Percentiles rank a stretch among this genome's conserved stretches.
Evolutionary conservation across 2,888 invertebrate genomes (phyloP).

Genomic region (Drosophila neoperkinsi): DNA sequence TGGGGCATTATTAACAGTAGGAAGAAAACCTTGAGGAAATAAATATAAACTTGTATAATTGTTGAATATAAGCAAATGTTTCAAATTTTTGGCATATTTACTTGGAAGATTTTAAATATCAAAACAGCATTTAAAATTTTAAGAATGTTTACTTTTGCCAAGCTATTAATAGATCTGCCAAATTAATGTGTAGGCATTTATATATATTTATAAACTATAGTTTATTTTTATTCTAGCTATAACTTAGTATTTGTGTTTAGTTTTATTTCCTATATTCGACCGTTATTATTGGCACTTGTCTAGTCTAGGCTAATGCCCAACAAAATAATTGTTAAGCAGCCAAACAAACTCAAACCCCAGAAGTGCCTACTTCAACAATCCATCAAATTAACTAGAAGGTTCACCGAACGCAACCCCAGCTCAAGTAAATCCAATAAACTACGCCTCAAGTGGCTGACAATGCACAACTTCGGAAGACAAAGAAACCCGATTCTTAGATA

Average conservation of each 20-base stretch:
- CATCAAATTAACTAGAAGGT: slow-evolving; percentile 38
- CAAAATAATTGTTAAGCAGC: slow-evolving; percentile 26
- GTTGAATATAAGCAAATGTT: neutral
- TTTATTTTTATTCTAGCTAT: slow-evolving; percentile 2
- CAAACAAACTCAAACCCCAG: slow-evolving; percentile 12
- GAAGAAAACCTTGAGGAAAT: neutral
- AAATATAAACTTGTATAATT: neutral
- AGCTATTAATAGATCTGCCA: neutral
- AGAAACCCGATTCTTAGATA: slow-evolving; percentile 21
- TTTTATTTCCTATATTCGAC: neutral
- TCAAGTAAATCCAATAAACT: slow-evolving; percentile 56
- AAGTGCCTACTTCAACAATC: neutral
- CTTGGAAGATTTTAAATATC: neutral
- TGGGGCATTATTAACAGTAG: neutral
- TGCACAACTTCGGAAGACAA: slow-evolving; percentile 22
- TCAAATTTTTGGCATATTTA: slow-evolving; percentile 5
- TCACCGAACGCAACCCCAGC: slow-evolving; percentile 54
- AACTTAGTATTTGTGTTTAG: neutral
- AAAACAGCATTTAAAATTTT: neutral
- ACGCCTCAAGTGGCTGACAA: slow-evolving; percentile 49
- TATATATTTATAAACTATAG: neutral
- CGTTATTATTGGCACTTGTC: neutral
- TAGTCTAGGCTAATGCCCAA: slow-evolving; percentile 33
- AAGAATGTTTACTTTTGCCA: neutral
- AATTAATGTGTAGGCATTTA: neutral